Conservation (phyloP, 2,888 invertebrate species). For the Pseudococcus viburni region DNA sequence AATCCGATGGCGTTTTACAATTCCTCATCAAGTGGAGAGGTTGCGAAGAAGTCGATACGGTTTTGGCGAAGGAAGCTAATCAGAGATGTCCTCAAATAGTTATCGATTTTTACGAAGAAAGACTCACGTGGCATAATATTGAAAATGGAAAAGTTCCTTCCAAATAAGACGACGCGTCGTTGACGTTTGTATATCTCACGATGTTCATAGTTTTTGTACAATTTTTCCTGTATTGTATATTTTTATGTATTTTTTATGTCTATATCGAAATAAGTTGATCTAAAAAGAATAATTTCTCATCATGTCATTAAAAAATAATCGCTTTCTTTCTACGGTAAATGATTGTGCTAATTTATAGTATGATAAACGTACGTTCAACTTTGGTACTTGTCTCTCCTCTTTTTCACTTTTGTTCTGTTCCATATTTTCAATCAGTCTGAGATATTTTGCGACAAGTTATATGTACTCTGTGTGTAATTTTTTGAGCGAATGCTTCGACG, state of each 20-base stretch:
- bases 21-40: constrained; percentile 95
- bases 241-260: constrained; percentile 15
- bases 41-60: constrained; percentile 93
- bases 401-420: no score
- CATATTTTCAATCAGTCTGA: no score
- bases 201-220: constrained; percentile 49
- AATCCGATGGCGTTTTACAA: constrained; percentile 91
- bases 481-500: background rate
- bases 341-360: no score
- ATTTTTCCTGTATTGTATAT: background rate
- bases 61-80: constrained; percentile 92
- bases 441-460: no score
- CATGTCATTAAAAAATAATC: no score
- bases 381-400: no score
- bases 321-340: no score
- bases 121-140: constrained; percentile 88
- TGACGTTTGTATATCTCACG: constrained; percentile 1
- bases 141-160: constrained; percentile 60
- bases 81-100: constrained; percentile 94
- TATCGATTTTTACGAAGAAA: constrained; percentile 95
- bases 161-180: background rate
- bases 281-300: no score
- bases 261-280: background rate
- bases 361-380: no score
- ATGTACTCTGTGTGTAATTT: no score